Evolutionary conservation across 2,113 vertebrate species (phyloP).

Genomic region (Budorcas taxicolor): DNA sequence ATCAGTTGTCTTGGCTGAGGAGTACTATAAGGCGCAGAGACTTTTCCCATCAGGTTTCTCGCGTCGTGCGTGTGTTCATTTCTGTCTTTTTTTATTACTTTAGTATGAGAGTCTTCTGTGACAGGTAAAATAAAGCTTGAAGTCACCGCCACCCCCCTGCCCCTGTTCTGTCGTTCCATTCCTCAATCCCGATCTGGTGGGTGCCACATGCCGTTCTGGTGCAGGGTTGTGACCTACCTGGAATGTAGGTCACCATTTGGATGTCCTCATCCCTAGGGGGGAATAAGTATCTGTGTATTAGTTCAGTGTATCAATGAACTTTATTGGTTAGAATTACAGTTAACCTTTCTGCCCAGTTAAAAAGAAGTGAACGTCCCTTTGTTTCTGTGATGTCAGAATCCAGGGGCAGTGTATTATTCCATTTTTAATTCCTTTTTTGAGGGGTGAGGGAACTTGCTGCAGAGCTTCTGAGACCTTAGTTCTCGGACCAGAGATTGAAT

Average conservation of each 20-base stretch:
- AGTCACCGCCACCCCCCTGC: too few species aligned
- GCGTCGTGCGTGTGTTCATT: background rate
- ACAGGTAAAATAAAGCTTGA: background rate
- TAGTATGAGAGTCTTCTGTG: background rate
- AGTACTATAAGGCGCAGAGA: background rate
- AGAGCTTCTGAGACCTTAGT: background rate
- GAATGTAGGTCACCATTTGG: background rate
- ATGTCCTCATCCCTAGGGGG: background rate
- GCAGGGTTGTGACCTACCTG: background rate
- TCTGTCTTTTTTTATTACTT: background rate
- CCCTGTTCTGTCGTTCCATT: background rate
- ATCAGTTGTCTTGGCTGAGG: conserved; percentile 37
- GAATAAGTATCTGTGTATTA: background rate
- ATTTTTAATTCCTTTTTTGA: background rate
- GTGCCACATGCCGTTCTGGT: background rate
- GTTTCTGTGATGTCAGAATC: background rate
- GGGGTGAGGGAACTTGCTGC: background rate
- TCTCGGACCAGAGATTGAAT: background rate
- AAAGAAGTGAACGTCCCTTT: background rate
- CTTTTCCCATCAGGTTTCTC: background rate
- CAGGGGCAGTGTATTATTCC: background rate
- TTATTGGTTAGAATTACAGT: conserved; percentile 18
- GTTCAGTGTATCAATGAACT: conserved; percentile 5
- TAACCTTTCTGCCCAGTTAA: conserved; percentile 34
- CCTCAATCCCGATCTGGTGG: background rate